phyloP scores from a whole-genome alignment of 2,113 vertebrate genomes.

The Bufo bufo region DNA sequence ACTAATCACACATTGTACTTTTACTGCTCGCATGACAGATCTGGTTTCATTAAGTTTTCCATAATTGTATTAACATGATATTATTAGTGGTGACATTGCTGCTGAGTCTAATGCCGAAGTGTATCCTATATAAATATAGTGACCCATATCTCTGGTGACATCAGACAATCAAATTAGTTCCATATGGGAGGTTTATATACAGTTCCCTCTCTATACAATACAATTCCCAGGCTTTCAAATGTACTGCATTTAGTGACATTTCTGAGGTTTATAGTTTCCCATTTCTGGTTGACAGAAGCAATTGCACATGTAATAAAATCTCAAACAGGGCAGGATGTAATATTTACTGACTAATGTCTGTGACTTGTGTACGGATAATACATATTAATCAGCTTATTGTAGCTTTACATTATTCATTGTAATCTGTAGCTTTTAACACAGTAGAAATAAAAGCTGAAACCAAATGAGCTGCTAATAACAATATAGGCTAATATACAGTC shows the following conservation, averaged over 20 bases:
- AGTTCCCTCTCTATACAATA: conserved; percentile 49
- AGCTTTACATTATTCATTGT: conserved; percentile 35
- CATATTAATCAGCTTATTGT: conserved; percentile 40
- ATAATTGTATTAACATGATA: background rate
- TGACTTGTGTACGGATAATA: conserved; percentile 24
- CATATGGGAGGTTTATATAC: conserved; percentile 68
- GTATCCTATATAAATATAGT: background rate
- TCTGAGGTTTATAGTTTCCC: background rate
- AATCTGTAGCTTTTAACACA: background rate
- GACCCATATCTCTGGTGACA: background rate
- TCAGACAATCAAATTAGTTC: conserved; percentile 60
- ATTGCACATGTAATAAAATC: conserved; percentile 22
- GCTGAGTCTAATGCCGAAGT: background rate
- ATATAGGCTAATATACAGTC: background rate
- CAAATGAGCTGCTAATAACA: conserved; percentile 10
- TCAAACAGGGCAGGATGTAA: background rate
- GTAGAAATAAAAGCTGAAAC: conserved; percentile 10
- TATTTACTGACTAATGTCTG: conserved; percentile 14
- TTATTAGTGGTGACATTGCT: background rate
- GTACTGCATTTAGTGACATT: background rate
- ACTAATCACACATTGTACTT: too few relatives aligned
- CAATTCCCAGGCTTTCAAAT: conserved; percentile 23
- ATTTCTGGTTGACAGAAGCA: conserved; percentile 10
- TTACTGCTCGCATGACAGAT: too few relatives aligned
- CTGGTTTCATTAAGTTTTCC: background rate